Evolutionary conservation across 2,113 vertebrate genomes (phyloP).

Genomic region (Sardina pilchardus): DNA sequence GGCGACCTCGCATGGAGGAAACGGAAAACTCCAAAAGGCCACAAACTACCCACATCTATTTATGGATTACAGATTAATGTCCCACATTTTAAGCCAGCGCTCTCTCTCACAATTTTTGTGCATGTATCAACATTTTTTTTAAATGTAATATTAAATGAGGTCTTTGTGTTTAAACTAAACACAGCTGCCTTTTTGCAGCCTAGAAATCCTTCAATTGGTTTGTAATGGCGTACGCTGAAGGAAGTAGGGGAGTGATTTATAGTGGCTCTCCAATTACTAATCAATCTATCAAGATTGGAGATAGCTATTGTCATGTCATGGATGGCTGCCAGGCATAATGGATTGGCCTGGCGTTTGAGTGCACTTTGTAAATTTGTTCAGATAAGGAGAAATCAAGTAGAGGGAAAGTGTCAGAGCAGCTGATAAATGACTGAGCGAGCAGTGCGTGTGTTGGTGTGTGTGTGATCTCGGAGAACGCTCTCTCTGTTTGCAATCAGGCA

Average conservation of each 20-base stretch:
- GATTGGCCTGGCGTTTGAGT: conserved; percentile 54
- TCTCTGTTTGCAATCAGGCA: neutral
- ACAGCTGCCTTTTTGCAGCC: neutral
- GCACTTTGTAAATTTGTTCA: conserved; percentile 54
- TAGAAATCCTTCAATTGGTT: neutral
- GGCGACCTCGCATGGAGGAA: conserved; percentile 53
- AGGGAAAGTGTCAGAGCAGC: conserved; percentile 51
- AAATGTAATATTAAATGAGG: neutral
- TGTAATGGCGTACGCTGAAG: neutral
- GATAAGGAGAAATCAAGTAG: conserved; percentile 54
- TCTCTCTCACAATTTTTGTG: neutral
- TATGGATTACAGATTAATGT: conserved; percentile 2
- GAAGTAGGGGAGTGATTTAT: neutral
- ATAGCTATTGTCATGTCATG: conserved; percentile 63
- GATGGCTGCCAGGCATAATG: conserved; percentile 63
- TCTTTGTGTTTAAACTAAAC: neutral
- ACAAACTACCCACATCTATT: conserved; percentile 36
- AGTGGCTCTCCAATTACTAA: conserved; percentile 25
- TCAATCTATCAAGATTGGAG: conserved; percentile 57
- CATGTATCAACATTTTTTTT: neutral
- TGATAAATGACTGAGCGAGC: neutral
- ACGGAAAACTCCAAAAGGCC: conserved; percentile 55
- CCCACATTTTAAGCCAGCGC: neutral
- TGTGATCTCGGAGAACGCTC: neutral
- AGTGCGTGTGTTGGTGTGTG: neutral